Conservation (phyloP, 2,113 vertebrate species). For the Puffinus mauretanicus region DNA sequence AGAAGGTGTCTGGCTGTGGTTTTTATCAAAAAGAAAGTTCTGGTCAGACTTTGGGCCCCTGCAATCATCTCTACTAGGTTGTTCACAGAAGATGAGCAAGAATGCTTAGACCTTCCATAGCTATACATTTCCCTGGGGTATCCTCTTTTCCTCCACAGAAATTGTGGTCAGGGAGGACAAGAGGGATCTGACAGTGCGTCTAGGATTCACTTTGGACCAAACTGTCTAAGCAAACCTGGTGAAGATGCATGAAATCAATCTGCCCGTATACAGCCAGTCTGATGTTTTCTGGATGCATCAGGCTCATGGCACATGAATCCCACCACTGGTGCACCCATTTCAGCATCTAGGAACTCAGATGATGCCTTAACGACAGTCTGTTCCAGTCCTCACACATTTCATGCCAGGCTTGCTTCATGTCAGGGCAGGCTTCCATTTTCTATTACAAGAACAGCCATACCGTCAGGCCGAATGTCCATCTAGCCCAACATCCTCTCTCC, state of each 20-base stretch:
- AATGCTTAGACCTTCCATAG: neutral
- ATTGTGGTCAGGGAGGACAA: neutral
- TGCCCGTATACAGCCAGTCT: accelerated
- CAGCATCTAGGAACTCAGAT: neutral
- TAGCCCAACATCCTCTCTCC: neutral
- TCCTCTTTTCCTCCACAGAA: neutral
- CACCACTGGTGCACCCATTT: neutral
- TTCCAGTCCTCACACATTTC: neutral
- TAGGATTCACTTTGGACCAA: neutral
- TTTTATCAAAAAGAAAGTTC: neutral
- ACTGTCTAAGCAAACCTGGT: neutral
- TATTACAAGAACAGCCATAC: neutral
- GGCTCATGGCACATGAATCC: neutral
- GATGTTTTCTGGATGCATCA: neutral
- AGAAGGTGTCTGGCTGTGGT: neutral
- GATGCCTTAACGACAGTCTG: neutral
- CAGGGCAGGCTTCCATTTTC: neutral
- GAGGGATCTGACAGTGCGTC: neutral
- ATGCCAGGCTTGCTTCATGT: neutral
- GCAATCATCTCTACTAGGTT: neutral
- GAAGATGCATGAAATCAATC: neutral
- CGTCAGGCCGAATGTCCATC: neutral
- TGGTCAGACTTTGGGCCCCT: neutral
- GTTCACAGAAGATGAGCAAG: neutral
- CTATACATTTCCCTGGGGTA: accelerated